Percentiles rank a stretch among this genome's conserved stretches.
Conservation (phyloP, 2,797 vertebrate species). For the Gambelia wislizenii region DNA sequence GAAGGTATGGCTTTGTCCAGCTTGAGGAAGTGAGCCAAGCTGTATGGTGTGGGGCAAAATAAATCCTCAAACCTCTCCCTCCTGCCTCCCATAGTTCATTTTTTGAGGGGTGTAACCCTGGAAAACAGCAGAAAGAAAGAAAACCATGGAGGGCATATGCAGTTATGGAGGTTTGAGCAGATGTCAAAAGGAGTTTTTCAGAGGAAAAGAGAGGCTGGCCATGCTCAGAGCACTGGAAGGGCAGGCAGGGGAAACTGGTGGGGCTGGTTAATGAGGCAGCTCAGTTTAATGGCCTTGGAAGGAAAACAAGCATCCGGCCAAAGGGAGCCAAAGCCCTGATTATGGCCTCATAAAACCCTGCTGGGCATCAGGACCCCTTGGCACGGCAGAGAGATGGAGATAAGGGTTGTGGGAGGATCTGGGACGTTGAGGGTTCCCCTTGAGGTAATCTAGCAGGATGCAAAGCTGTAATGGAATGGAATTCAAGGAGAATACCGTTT, state of each 20-base stretch:
- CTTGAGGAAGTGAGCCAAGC: neutral
- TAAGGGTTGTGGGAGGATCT: too few species aligned
- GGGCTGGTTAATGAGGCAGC: neutral
- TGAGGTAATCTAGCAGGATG: too few species aligned
- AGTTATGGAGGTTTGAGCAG: too few species aligned
- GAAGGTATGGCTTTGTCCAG: neutral
- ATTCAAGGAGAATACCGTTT: too few species aligned
- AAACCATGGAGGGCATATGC: too few species aligned
- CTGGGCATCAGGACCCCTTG: neutral
- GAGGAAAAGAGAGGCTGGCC: neutral
- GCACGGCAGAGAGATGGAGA: too few species aligned
- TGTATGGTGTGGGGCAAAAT: too few species aligned
- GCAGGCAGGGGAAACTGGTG: neutral
- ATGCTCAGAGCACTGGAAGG: neutral
- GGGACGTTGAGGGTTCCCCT: too few species aligned
- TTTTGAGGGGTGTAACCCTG: neutral
- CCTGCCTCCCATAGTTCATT: neutral
- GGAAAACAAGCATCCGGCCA: neutral
- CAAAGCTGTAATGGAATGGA: neutral
- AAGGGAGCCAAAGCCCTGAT: neutral
- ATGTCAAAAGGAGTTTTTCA: neutral
- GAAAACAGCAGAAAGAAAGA: neutral
- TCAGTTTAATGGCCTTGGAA: constrained; percentile 17
- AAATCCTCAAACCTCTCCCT: neutral
- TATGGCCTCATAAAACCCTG: neutral